Base-by-base conservation (phyloP, 2,797 vertebrate species). In the Chiloscyllium punctatum region DNA sequence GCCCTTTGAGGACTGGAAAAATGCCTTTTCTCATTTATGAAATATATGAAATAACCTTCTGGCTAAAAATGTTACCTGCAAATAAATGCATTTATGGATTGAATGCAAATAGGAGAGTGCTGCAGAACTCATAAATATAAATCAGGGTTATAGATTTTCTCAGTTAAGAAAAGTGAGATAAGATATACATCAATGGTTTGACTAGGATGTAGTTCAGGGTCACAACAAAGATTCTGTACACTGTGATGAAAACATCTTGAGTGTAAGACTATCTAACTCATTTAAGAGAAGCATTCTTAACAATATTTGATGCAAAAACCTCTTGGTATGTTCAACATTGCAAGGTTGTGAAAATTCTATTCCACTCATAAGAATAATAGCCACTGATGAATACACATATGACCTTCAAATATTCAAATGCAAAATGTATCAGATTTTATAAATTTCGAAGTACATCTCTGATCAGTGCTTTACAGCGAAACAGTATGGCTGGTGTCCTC, bases 1-100 rank as follows among this genome's bases (percentile, higher is more conserved):
- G 4, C 33, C 11, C 33, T 33, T 18, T 53, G 86, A 88, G 27
- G 51, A 23, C 57, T 9, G 21, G 62, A 48, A 71, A 94, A 71
- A 71, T 21, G 57, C 57, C 53, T 66, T 91, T 91, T 66, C 16
- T n/a, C 88, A 66, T 62, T 91, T 72, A 51, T 13, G n/a, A 37
- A 94, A 94, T 94, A 94, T 71, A 94, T 48, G n/a, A 94, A 94
- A 94, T 71, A 72, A 69, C 42, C 37, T 94, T 71, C 57, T 94
- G 16, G 27, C 90, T 37, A 42, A 37, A 94, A 94, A 33, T 94
- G n/a, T 94, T 68, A 69, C 42, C 30, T 21, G 53, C 57, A 91
- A 91, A 94, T 33, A 69, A 94, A 69, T 94, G 57, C 66, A 94
- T 94, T n/a, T 69, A 68, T 68, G 90, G 90, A 94, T 94, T 69